Evolutionary conservation across 2,888 invertebrate species (phyloP), one percentile per base, ranked within the genome.

Genomic region (Argyresthia albistria): DNA sequence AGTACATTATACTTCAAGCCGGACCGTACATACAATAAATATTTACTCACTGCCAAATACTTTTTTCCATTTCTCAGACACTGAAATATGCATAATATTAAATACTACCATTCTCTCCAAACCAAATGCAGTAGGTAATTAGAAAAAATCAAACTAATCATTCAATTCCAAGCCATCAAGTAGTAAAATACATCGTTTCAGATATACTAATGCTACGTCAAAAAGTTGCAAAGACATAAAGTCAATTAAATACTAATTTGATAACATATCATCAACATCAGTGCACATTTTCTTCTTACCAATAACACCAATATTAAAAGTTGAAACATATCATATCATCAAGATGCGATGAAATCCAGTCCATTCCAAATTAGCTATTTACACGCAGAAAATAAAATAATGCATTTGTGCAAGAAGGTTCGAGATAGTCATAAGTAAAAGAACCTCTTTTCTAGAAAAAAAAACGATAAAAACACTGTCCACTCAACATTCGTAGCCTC

Each of bases 11-110:
- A 53, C 74, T 25, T 25, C 6, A 25, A 25, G 25, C 25, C 25
- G 25, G 78, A 73, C 79, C 59, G 60, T 69, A 69, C 70, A 70
- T 73, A 76, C 67, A 79, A 74, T 75, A 79, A 69, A 70, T 69
- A 68, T 70, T 80, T 83, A 87, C 86, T 87, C 79, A 87, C 87
- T 86, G 76, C 86, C 86, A 80, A 78, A 86, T 68, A 86, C 70
- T 80, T 80, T 83, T 83, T 84, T 84, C 83, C 83, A 81, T 73
- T 84, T 84, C 60, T 86, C 86, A 76, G 84, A 82, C 80, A 80
- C 83, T 86, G 84, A 83, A 86, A 84, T 77, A 75, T 25, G 25
- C 25, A 25, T 80, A 82, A 83, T 79, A 66, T 69, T 73, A 83
- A 77, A 78, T 67, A 67, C 84, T 83, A 83, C 77, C 80, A 81